Base-by-base conservation (phyloP, 2,113 vertebrate species). In the Arenaria interpres region DNA sequence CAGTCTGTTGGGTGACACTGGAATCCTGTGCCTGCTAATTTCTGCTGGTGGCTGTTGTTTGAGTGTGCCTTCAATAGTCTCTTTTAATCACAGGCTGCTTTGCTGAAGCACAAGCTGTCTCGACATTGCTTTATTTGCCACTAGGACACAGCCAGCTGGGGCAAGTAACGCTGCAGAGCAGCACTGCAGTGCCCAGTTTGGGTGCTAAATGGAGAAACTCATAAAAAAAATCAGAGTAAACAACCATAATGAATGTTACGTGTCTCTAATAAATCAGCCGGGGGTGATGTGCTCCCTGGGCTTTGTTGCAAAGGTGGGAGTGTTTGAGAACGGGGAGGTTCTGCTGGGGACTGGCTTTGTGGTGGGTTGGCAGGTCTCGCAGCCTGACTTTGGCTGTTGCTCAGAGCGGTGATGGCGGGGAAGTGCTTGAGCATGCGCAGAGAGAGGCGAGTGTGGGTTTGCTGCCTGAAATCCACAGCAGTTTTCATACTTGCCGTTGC, bases 401-500 rank as follows among this genome's bases (percentile, higher is more conserved):
- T 59, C 9, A 10, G 45, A 60, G 45, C 14, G 4, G 37, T 1
- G 18, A 30, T 64, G 57, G n/a, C 12, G 17, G 41, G 22, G 43
- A 76, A 64, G 71, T 4, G 19, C 71, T 79, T 45, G 24, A n/a
- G 51, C 78, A n/a, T 5, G 4, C 32, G 14, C 54, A 39, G 53
- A 67, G 32, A 12, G 72, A 54, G 53, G 33, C 3, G 25, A 88
- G n/a, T 51, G 75, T 19, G 20, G 54, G 21, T 67, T 90, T 93
- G 87, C 93, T 87, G 3, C 1, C 0, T 69, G 45, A 68, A 85
- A 51, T 24, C 18, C 14, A n/a, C 27, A 90, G 71, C 75, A 54
- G 63, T 89, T 91, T 88, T 82, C 14, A 8, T 91, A 18, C 54
- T 96, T 89, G 43, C 53, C 28, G 69, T 93, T 95, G 88, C 90